Evolutionary conservation across 2,113 vertebrate species (phyloP).

Genomic region (Colistium nudipinnis): DNA sequence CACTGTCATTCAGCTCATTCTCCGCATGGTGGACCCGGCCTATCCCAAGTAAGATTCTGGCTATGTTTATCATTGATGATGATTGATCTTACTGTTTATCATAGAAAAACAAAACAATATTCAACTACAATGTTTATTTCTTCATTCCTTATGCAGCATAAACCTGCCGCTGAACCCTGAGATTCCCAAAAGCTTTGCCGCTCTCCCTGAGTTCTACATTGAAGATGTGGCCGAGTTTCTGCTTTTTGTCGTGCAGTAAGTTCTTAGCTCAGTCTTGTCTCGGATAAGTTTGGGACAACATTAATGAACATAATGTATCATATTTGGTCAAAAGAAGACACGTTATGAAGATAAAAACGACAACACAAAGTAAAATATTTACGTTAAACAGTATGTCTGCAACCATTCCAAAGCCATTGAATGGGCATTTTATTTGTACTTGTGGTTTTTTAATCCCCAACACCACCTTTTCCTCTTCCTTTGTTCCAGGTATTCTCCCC

Average conservation of each 20-base stretch:
- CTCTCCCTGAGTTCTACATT: constrained; percentile 97
- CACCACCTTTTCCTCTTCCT: neutral
- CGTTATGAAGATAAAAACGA: neutral
- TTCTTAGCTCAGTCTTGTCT: constrained; percentile 49
- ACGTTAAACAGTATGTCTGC: no score
- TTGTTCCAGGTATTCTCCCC: constrained; percentile 91
- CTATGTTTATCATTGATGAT: constrained; percentile 7
- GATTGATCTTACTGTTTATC: no score
- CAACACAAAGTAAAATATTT: neutral
- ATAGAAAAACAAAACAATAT: no score
- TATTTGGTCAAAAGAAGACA: neutral
- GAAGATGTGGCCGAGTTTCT: constrained; percentile 99
- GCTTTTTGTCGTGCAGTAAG: constrained; percentile 99
- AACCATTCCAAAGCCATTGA: no score
- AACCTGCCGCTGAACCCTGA: constrained; percentile 93
- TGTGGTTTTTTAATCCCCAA: constrained; percentile 10
- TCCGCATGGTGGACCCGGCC: constrained; percentile 93
- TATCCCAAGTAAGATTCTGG: constrained; percentile 91
- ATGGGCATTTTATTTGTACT: no score
- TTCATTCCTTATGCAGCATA: constrained; percentile 78
- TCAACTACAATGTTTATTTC: neutral
- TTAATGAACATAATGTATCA: neutral
- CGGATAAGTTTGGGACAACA: neutral
- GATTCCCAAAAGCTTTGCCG: constrained; percentile 96
- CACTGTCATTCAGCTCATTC: constrained; percentile 96